phyloP scores from a whole-genome alignment of 2,797 vertebrate genomes.

The Balearica regulorum region DNA sequence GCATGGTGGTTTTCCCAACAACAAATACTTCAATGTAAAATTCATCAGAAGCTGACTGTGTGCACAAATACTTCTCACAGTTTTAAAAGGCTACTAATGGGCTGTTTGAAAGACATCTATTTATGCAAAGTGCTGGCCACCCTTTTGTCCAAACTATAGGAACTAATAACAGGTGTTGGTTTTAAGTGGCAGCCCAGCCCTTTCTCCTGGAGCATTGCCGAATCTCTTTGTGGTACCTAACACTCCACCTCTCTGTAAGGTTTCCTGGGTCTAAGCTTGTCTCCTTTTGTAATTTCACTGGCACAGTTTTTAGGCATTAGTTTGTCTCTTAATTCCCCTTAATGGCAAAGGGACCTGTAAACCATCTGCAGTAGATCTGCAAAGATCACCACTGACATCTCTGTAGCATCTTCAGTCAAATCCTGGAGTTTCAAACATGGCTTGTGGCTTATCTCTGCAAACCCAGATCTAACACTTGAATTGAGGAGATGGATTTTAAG shows the following conservation, averaged over 20 bases:
- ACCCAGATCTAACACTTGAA: not conserved
- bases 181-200: not conserved
- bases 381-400: not conserved
- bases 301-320: not conserved
- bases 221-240: not conserved
- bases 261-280: not conserved
- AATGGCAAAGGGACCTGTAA: not conserved
- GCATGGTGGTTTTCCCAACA: not conserved
- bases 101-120: not conserved
- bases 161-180: not conserved
- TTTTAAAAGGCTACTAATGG: constrained; percentile 43
- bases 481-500: not conserved
- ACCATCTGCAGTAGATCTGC: not conserved
- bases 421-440: not conserved
- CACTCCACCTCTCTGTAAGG: not conserved
- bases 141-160: not conserved
- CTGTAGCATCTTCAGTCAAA: not conserved
- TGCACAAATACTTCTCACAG: not conserved
- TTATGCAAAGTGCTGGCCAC: not conserved
- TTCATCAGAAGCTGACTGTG: not conserved
- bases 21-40: constrained; percentile 46
- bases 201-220: not conserved
- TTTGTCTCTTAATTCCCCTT: not conserved
- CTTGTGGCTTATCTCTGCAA: not conserved
- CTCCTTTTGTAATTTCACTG: not conserved